phyloP scores from a whole-genome alignment of 2,113 vertebrate genomes.

The Nothoprocta pentlandii region DNA sequence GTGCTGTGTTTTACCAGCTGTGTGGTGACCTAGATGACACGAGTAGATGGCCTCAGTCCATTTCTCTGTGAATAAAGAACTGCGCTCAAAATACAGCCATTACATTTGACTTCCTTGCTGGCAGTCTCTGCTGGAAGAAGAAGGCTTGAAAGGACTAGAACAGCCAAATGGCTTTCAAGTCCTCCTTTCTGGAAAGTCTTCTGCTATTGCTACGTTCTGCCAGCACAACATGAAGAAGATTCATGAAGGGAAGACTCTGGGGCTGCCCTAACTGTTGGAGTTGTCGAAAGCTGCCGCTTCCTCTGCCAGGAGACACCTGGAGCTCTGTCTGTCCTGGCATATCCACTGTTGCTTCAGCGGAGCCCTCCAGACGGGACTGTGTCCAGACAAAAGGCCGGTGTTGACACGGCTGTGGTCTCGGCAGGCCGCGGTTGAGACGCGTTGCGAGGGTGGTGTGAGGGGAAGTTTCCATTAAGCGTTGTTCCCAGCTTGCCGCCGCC shows the following conservation, averaged over 20 bases:
- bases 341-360: background rate
- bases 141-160: background rate
- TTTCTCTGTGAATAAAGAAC: constrained; percentile 18
- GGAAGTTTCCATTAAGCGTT: constrained; percentile 66
- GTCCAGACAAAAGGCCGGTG: constrained; percentile 51
- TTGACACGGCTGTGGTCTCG: constrained; percentile 54
- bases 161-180: constrained; percentile 31
- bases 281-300: background rate
- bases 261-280: background rate
- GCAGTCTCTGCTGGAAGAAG: background rate
- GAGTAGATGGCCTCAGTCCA: background rate
- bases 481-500: constrained; percentile 42
- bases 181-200: constrained; percentile 35
- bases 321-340: background rate
- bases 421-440: constrained; percentile 10
- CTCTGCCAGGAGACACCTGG: constrained; percentile 23
- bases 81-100: constrained; percentile 17
- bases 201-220: background rate
- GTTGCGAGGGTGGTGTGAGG: constrained; percentile 56
- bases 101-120: constrained; percentile 5
- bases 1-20: fast-evolving
- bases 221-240: background rate
- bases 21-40: constrained; percentile 34
- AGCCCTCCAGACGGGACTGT: background rate
- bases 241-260: background rate